Conservation (phyloP, 2,797 vertebrate species). For the Aeoliscus strigatus region DNA sequence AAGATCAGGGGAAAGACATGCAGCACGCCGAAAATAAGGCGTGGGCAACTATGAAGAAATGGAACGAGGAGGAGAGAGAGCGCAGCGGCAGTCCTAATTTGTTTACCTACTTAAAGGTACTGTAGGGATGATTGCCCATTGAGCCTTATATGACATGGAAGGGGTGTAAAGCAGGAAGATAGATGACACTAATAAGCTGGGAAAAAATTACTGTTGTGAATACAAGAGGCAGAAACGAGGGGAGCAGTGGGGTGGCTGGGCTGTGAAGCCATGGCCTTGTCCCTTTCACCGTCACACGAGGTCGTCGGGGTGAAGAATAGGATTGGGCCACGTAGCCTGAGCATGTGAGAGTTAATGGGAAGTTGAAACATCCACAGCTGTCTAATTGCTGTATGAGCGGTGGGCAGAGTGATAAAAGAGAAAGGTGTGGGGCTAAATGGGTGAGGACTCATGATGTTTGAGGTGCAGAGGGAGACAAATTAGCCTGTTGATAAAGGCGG, state of each 20-base stretch:
- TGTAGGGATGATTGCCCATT: constrained; percentile 44
- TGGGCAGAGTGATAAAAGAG: constrained; percentile 62
- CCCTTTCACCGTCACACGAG: constrained; percentile 30
- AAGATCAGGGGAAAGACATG: constrained; percentile 7
- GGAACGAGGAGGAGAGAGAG: constrained; percentile 18
- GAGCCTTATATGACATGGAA: constrained; percentile 26
- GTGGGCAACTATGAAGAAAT: constrained; percentile 31
- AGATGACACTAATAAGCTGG: constrained; percentile 30
- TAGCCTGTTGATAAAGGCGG: constrained; percentile 65
- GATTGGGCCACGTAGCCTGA: constrained; percentile 39
- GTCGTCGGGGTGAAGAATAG: constrained; percentile 38
- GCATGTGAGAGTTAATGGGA: constrained; percentile 55
- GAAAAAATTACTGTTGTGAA: constrained; percentile 31
- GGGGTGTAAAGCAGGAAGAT: constrained; percentile 34
- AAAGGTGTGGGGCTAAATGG: constrained; percentile 64
- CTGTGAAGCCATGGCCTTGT: constrained; percentile 11
- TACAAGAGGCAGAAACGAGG: constrained; percentile 21
- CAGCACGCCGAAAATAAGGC: constrained; percentile 28
- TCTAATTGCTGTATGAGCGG: constrained; percentile 70
- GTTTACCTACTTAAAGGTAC: constrained; percentile 56
- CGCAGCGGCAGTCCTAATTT: constrained; percentile 34
- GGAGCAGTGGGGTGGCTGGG: constrained; percentile 4
- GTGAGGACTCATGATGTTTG: constrained; percentile 59
- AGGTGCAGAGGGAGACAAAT: constrained; percentile 66
- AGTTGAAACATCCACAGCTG: constrained; percentile 48